A percentile compares a stretch with the other conserved stretches of the same genome.
These are phyloP conservation scores for Thoracochromis brauschi DNA, from an alignment of 2,113 vertebrate species.

Conservation along the genomic window DNA sequence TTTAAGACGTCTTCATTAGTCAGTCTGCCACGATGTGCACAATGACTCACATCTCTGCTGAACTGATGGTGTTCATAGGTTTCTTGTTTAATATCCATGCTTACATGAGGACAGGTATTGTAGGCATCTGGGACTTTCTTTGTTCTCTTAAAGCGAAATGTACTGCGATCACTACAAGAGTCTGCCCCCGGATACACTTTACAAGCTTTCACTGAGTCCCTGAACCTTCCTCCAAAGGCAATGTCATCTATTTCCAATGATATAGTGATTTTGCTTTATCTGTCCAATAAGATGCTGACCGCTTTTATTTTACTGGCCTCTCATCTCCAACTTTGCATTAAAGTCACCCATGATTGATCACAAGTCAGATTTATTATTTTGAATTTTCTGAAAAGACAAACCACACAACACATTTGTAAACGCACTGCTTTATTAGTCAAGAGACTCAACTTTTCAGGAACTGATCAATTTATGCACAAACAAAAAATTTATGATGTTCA, in stretches of 20 bases:
- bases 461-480: neutral
- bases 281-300: neutral
- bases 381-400: neutral
- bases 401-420: neutral
- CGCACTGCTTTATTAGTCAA: neutral
- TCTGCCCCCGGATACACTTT: neutral
- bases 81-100: neutral
- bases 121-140: neutral
- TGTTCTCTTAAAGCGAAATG: neutral
- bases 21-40: neutral
- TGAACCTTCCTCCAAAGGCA: neutral
- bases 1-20: neutral
- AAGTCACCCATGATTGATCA: neutral
- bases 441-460: rapidly evolving
- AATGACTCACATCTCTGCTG: neutral
- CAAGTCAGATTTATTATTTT: neutral
- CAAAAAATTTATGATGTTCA: rapidly evolving
- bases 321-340: neutral
- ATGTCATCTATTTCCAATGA: neutral
- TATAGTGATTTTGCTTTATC: neutral
- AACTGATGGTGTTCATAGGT: rapidly evolving
- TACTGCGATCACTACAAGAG: rapidly evolving
- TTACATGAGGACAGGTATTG: neutral
- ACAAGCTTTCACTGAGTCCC: neutral
- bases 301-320: neutral